Percentiles rank a stretch among this genome's conserved stretches.
Evolutionary conservation across 2,797 vertebrate species (phyloP).

Genomic region (Tamandua tetradactyla): DNA sequence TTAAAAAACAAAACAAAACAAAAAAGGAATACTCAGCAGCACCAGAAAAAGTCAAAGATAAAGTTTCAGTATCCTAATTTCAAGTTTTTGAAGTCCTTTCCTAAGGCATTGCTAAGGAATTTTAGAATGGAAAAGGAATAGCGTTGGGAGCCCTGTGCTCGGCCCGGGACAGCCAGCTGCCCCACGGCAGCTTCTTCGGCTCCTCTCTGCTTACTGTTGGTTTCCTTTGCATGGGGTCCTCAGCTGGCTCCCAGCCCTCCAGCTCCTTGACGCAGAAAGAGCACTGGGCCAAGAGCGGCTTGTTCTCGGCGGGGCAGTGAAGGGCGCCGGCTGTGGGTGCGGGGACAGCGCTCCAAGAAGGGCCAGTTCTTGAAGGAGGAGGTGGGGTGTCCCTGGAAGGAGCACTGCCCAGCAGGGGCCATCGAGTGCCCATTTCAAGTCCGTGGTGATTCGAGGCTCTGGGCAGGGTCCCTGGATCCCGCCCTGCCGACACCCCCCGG

Average conservation of each 20-base stretch:
- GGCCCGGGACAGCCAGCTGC: slow-evolving; percentile 50
- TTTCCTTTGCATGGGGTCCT: slow-evolving; percentile 81
- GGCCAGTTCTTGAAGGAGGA: slow-evolving; percentile 92
- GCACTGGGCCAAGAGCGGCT: slow-evolving; percentile 93
- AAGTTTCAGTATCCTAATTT: background rate
- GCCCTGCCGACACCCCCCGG: no score
- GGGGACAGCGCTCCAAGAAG: slow-evolving; percentile 89
- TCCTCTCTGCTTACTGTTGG: slow-evolving; percentile 72
- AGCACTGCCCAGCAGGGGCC: slow-evolving; percentile 84
- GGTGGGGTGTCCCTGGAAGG: slow-evolving; percentile 87
- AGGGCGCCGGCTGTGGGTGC: slow-evolving; percentile 93
- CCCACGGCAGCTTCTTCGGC: slow-evolving; percentile 86
- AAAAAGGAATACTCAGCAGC: no score
- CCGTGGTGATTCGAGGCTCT: no score
- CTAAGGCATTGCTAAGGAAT: background rate
- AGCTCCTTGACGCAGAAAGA: slow-evolving; percentile 97
- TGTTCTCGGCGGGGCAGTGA: slow-evolving; percentile 93
- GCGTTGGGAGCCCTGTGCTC: background rate
- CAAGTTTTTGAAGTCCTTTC: background rate
- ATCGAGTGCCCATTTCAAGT: no score
- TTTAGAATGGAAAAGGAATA: no score
- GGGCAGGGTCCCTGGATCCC: no score
- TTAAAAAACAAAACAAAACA: no score
- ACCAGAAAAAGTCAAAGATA: background rate
- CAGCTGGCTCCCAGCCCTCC: slow-evolving; percentile 89